These are phyloP conservation scores for Chelon labrosus DNA, from an alignment of 2,797 vertebrate species.

Conservation along the genomic window DNA sequence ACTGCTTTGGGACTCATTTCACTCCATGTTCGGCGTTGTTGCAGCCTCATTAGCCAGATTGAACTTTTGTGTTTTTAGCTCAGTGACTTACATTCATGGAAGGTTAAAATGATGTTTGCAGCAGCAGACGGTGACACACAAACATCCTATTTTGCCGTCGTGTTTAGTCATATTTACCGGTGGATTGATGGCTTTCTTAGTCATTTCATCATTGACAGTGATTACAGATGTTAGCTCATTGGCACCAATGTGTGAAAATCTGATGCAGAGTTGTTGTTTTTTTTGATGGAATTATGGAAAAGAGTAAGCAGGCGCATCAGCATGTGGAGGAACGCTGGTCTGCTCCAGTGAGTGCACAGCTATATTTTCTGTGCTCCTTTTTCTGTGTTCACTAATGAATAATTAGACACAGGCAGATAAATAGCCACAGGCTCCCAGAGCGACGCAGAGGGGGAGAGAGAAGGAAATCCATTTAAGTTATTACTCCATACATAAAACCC, in stretches of 20 bases:
- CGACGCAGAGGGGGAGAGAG: conserved; percentile 30
- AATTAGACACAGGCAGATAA: conserved; percentile 86
- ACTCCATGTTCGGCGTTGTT: neutral
- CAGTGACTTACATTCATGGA: neutral
- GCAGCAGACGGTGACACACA: neutral
- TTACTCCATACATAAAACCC: conserved; percentile 86
- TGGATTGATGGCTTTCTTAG: neutral
- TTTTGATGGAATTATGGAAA: conserved; percentile 3
- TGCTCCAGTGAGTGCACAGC: conserved; percentile 46
- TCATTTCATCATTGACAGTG: neutral
- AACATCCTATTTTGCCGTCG: neutral
- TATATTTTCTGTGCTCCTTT: conserved; percentile 68
- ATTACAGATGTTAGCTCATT: neutral
- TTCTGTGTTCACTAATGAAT: conserved; percentile 84
- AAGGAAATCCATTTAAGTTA: conserved; percentile 85
- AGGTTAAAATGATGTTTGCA: neutral
- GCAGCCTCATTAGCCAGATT: neutral
- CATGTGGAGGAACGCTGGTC: conserved; percentile 21
- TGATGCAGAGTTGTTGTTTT: neutral
- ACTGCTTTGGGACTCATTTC: too few relatives aligned
- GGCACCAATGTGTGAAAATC: neutral
- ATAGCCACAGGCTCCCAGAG: conserved; percentile 81
- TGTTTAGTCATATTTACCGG: neutral
- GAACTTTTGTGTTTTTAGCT: neutral
- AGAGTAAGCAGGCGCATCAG: conserved; percentile 8